Evolutionary conservation across 2,888 invertebrate genomes (phyloP).

Genomic region (Cheilosia pagana): DNA sequence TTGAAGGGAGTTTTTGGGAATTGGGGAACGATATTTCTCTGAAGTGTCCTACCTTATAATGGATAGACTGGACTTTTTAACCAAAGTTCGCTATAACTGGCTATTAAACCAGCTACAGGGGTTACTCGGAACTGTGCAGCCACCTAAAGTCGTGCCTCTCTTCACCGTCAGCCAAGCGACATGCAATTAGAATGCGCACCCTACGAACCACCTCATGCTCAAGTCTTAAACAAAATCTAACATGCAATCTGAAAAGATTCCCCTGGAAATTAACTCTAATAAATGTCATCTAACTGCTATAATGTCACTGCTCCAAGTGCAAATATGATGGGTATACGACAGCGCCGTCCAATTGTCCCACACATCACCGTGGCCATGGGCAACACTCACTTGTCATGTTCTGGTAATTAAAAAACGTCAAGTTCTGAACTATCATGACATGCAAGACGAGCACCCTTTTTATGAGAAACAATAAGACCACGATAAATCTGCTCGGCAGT

Average conservation of each 20-base stretch:
- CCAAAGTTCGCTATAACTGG: no score
- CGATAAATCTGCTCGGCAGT: constrained; percentile 30
- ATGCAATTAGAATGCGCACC: no score
- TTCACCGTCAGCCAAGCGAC: no score
- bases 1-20: no score
- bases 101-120: no score
- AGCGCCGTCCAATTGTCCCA: constrained; percentile 4
- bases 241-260: constrained; percentile 25
- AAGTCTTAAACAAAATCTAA: not conserved
- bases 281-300: not conserved
- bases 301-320: constrained; percentile 8
- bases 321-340: constrained; percentile 6
- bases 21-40: no score
- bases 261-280: constrained; percentile 14
- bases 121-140: no score
- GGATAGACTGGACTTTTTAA: no score
- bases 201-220: no score
- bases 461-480: constrained; percentile 53
- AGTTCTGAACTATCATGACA: constrained; percentile 44
- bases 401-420: constrained; percentile 35
- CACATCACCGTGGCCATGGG: constrained; percentile 20
- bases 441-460: constrained; percentile 55
- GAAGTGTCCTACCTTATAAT: no score
- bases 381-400: constrained; percentile 20
- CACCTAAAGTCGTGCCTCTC: no score